Base-by-base conservation (phyloP, 2,888 invertebrate genomes). In the Temnothorax rugatulus region DNA sequence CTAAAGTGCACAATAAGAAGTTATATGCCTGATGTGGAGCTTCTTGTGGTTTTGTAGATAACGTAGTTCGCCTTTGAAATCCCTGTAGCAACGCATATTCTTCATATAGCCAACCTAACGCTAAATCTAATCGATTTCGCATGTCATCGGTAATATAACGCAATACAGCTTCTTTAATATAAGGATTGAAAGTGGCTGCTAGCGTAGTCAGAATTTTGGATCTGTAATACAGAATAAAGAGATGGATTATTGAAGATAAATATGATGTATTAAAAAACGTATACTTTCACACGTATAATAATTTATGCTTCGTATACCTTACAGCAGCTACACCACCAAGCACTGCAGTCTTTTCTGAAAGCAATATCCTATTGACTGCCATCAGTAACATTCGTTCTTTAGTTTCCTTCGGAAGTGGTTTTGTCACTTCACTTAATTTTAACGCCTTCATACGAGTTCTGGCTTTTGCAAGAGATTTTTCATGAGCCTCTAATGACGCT, bases 51-150 rank as follows among this genome's bases (percentile, higher is more conserved):
- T 96, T 96, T 0, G 95, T 94, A 85, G 95, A 95, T 0, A 96
- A 93, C 73, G 96, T 93, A 0, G 96, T 96, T 8, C 96, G 95
- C 0, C 96, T 95, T 52, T 96, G 94, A 77, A 95, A 96, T 41
- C 97, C 98, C 94, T 99, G 99, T 95, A 98, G 97, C 87, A 98
- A 96, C 68, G 98, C 98, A 94, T 99, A 99, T 93, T 99, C 99
- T 94, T 99, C 99, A 92, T 98, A 99, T 9, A 99, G 95, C 99
- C 99, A 99, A 0, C 97, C 97, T 84, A 99, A 95, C 0, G 98
- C 99, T 59, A 99, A 95, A 91, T 99, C 99, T n/a, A 98, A 96
- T 82, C 99, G 96, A 79, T 96, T 96, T 64, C 97, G 96, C 4
- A 99, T 96, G 94, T 99, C 99, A n/a, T 97, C 96, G 81, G 98